Evolutionary conservation across 2,113 vertebrate genomes (phyloP), one percentile per base, ranked within the genome.

Genomic region (Maylandia zebra): DNA sequence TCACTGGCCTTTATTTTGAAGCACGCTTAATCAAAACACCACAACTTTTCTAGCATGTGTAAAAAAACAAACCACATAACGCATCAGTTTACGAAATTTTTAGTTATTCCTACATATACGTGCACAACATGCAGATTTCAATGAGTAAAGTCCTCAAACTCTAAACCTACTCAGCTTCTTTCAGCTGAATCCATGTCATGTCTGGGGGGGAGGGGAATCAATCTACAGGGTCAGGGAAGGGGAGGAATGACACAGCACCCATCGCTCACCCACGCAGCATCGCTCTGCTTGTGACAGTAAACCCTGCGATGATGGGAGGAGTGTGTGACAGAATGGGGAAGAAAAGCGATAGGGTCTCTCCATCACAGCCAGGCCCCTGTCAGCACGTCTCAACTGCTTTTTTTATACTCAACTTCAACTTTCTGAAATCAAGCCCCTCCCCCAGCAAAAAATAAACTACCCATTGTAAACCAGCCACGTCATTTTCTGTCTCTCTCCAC

Each of bases 311-410:
- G 92, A 93, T 91, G 88, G 86, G 89, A 88, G 83, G 83, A 84
- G 69, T 87, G 84, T 16, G 56, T 91, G 92, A 88, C 90, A 83
- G 52, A 83, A 85, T 14, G 52, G 78, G 59, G 32, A 89, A 90
- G 50, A 93, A 61, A 74, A 89, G 52, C 86, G 38, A 88, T 88
- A 64, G 74, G 59, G 74, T 84, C 81, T 81, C 84, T 91, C 82
- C 83, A 91, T 93, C 93, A 90, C 87, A 89, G 90, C 86, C 82
- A 89, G 56, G 64, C 81, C 52, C 50, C 81, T 89, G 86, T 91
- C 88, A 90, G 27, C 27, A 45, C 16, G 5, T 84, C 55, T 82
- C 8, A 78, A 78, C 43, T 30, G 27, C 9, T 10, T 59, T 82
- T 82, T 84, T 56, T 85, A 48, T 5, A 27, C 27, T n/a, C 38